Evolutionary conservation across 2,113 vertebrate species (phyloP), one percentile per base, ranked within the genome.

Genomic region (Acinonyx jubatus): DNA sequence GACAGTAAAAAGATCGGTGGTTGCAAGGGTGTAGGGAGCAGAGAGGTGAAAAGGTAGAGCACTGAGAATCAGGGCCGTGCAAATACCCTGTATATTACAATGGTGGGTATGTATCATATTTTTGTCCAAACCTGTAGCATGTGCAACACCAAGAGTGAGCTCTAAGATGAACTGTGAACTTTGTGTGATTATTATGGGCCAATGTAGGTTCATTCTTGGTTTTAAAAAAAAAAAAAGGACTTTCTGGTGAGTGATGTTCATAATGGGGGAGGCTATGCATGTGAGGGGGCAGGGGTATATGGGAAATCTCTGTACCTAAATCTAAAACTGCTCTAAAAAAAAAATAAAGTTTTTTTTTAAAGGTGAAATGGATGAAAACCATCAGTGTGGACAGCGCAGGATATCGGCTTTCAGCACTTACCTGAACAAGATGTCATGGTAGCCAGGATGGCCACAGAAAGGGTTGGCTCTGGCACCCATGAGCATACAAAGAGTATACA

Each of bases 241-340:
- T 57, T 85, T 79, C 57, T 76, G 6, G 1, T 48, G 25, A 68
- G 23, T 55, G 21, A 66, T 5, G 3, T 55, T 41, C 66, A 55
- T 31, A 16, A 73, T 45, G n/a, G 41, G 50, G 29, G 31, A 74
- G 29, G 55, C n/a, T 65, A 41, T 55, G n/a, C 18, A 63, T 0
- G 2, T 79, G 52, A 38, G 50, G 33, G 16, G 69, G 13, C 38
- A 63, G 36, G 57, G 5, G 23, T 13, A 1, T 25, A 31, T 12
- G 50, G 41, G 36, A 69, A 38, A 79, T 79, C 38, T 65, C 94
- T 50, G 11, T 21, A 13, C 21, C 21, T 55, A 88, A 81, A 80
- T n/a, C 65, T n/a, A 80, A 81, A 81, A 87, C n/a, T 65, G n/a
- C 83, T 71, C n/a, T 92, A 71, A 87, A 86, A 74, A 66, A 57